Evolutionary conservation across 2,888 invertebrate species (phyloP).

Genomic region (Callyntrura sp.): DNA sequence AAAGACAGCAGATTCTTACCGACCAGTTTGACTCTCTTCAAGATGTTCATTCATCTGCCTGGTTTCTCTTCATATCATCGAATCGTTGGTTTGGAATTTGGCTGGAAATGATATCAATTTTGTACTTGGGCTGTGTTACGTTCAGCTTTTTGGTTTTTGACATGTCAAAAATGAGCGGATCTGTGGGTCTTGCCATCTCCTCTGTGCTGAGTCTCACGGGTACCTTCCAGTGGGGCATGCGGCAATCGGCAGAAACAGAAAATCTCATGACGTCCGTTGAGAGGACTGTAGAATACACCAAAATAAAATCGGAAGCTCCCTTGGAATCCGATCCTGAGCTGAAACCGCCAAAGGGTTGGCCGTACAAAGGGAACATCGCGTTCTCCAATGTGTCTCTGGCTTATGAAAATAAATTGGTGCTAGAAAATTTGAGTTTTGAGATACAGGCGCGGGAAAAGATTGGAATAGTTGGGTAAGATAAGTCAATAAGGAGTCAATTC

Average conservation of each 20-base stretch:
- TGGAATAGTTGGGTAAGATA: constrained; percentile 89
- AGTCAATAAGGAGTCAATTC: constrained; percentile 93
- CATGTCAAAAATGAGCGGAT: constrained; percentile 84
- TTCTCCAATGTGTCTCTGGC: constrained; percentile 83
- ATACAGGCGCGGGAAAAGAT: constrained; percentile 89
- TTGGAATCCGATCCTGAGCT: constrained; percentile 87
- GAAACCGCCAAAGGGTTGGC: constrained; percentile 76
- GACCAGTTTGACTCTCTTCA: constrained; percentile 91
- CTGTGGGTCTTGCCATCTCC: constrained; percentile 82
- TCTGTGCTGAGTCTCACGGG: constrained; percentile 78
- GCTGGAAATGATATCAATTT: constrained; percentile 94
- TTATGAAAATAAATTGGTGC: constrained; percentile 88
- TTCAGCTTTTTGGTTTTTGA: constrained; percentile 90
- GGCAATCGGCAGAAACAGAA: constrained; percentile 90
- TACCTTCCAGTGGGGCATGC: constrained; percentile 87
- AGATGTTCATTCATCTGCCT: constrained; percentile 92
- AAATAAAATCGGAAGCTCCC: constrained; percentile 90
- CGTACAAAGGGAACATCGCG: constrained; percentile 54
- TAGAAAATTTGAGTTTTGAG: constrained; percentile 86
- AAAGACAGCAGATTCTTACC: constrained; percentile 91
- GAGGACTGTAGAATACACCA: constrained; percentile 92
- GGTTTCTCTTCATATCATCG: constrained; percentile 95
- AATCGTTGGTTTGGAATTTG: constrained; percentile 97
- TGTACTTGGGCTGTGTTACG: constrained; percentile 94
- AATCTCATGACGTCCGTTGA: constrained; percentile 95